Conservation (phyloP, 1,140 invertebrate genomes). For the Tenebrio molitor region DNA sequence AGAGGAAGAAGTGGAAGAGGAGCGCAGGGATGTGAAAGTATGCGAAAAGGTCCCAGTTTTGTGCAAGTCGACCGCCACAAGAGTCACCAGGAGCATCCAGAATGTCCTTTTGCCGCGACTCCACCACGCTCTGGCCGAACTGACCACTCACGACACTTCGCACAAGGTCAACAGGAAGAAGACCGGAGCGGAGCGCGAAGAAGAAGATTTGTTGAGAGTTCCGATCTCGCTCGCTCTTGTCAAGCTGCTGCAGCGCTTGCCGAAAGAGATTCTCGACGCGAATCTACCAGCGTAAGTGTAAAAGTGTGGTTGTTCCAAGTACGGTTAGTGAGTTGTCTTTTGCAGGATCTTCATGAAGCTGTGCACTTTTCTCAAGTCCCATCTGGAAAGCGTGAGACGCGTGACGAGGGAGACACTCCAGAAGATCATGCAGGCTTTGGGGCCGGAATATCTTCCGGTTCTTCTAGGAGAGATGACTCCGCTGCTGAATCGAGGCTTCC, state of each 20-base stretch:
- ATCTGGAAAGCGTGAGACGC: constrained; percentile 89
- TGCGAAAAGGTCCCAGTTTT: constrained; percentile 73
- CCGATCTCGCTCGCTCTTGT: constrained; percentile 94
- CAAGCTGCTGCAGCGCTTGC: constrained; percentile 91
- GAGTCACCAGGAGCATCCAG: constrained; percentile 78
- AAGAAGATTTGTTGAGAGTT: constrained; percentile 91
- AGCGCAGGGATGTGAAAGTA: constrained; percentile 64
- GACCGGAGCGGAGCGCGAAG: constrained; percentile 76
- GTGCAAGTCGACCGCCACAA: constrained; percentile 79
- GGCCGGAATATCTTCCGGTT: constrained; percentile 83
- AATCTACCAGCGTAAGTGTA: constrained; percentile 82
- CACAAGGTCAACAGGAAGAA: constrained; percentile 86
- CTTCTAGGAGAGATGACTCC: constrained; percentile 86
- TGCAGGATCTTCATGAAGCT: constrained; percentile 91
- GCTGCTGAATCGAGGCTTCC: constrained; percentile 89
- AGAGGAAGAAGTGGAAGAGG: constrained; percentile 62
- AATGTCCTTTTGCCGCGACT: constrained; percentile 76
- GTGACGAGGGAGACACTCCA: constrained; percentile 89
- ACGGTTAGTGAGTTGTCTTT: constrained; percentile 38
- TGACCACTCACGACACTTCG: constrained; percentile 80
- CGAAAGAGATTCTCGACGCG: constrained; percentile 78
- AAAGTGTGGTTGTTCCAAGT: too few relatives aligned
- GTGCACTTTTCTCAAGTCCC: constrained; percentile 90
- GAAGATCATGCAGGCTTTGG: constrained; percentile 89
- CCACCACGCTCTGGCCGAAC: constrained; percentile 77